Conservation (phyloP, 1,140 invertebrate species). For the Scylla paramamosain region DNA sequence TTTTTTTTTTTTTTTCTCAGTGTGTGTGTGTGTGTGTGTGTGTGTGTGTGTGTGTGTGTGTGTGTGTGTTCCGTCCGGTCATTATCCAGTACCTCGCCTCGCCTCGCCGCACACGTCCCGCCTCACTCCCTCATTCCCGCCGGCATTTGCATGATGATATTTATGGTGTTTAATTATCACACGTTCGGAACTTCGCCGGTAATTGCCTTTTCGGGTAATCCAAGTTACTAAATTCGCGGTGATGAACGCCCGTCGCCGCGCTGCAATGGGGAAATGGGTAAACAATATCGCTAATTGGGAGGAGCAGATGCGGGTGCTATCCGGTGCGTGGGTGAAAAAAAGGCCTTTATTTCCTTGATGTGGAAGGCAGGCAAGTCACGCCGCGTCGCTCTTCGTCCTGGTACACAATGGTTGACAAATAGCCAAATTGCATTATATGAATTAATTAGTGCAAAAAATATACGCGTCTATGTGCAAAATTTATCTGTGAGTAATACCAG, state of each 20-base stretch:
- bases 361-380: neutral
- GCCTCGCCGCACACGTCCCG: neutral
- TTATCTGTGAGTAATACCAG: too few species aligned
- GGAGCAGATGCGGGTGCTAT: neutral
- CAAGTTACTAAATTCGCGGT: neutral
- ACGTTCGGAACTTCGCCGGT: neutral
- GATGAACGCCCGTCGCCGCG: neutral
- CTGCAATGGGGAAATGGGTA: neutral
- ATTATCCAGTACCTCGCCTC: neutral
- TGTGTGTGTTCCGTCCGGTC: too few species aligned
- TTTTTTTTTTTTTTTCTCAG: too few species aligned
- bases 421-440: too few species aligned
- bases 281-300: neutral
- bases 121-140: neutral
- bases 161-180: neutral
- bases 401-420: too few species aligned
- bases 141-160: neutral
- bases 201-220: neutral
- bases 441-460: too few species aligned
- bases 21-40: too few species aligned
- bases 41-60: too few species aligned
- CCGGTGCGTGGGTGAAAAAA: neutral
- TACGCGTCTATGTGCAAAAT: too few species aligned
- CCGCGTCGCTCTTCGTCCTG: too few species aligned
- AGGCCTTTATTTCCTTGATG: neutral